Conservation (phyloP, 1,140 invertebrate genomes). For the Tetragonula clypearis region DNA sequence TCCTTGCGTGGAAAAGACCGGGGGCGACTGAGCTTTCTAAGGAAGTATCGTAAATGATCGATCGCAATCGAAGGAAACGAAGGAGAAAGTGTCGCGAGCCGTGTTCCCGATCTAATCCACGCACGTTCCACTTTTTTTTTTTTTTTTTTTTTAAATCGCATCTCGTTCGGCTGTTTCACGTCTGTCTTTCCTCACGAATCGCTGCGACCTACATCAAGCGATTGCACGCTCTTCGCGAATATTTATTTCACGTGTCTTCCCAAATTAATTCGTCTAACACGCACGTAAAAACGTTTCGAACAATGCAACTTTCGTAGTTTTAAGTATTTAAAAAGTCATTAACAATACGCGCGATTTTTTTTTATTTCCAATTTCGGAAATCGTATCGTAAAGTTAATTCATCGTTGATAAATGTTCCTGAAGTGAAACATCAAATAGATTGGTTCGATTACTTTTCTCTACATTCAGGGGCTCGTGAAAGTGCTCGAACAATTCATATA, state of each 20-base stretch:
- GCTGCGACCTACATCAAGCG: not conserved
- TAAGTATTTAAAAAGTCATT: not conserved
- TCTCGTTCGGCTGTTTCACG: not conserved
- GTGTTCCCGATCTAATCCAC: constrained; percentile 46
- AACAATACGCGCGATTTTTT: not conserved
- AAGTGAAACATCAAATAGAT: no score
- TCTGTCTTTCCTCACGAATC: not conserved
- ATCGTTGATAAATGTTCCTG: no score
- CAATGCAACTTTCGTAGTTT: not conserved
- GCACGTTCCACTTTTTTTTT: constrained; percentile 20
- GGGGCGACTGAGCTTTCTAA: constrained; percentile 49
- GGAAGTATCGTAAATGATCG: constrained; percentile 34
- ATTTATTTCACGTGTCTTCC: not conserved
- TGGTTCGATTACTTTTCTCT: no score
- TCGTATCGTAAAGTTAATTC: no score
- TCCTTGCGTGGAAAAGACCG: not conserved
- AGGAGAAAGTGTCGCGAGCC: constrained; percentile 56
- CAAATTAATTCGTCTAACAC: not conserved
- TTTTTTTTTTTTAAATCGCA: not conserved
- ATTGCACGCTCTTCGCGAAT: not conserved
- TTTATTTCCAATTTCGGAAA: not conserved
- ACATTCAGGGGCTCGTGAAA: no score
- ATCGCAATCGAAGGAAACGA: constrained; percentile 41
- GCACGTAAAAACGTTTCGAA: no score
- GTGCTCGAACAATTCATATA: no score